Base-by-base conservation (phyloP, 2,113 vertebrate genomes). In the Platanista minor region DNA sequence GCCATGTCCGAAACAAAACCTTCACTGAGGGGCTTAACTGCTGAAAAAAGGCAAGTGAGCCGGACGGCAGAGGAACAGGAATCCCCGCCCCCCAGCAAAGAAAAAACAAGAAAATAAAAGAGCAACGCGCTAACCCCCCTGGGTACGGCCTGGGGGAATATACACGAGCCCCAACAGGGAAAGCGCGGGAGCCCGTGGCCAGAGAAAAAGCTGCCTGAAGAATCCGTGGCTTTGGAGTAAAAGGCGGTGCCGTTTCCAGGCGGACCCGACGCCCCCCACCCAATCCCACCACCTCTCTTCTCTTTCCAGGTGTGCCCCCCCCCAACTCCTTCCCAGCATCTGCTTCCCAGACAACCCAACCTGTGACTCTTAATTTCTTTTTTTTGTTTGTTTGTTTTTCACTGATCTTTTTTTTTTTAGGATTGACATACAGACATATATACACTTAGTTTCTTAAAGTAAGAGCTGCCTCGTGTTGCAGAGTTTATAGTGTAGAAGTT, bases 221-320 rank as follows among this genome's bases (percentile, higher is more conserved):
- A 36, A n/a, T 10, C 20, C 67, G 20, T 36, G 20, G 9, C 67
- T 69, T n/a, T 69, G 66, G 66, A 69, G n/a, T 20, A 9, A 21
- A 9, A 21, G 9, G n/a, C 2, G 9, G 9, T 36, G 20, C n/a
- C n/a, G 1, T 12, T 36, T 20, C 5, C 1, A 71, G 67, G 67
- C 67, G 7, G 36, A 5, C 21, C 36, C 36, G 39, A 21, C 10
- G n/a, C 4, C 21, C 67, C 67, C 67, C 36, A 25, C 36, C 36
- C 67, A 39, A 6, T 11, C 39, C 67, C 12, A 21, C 67, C 8
- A 7, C 25, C 67, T 71, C 46, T 11, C 0, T 39, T 10, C 67
- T 36, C 36, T 39, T 36, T 71, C 36, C 21, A 0, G 21, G 67
- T 25, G 21, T 13, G 67, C 36, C 67, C 21, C 5, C 11, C 36